Base-by-base conservation (phyloP, 1,140 invertebrate species). In the Pseudomyrmex sp. region DNA sequence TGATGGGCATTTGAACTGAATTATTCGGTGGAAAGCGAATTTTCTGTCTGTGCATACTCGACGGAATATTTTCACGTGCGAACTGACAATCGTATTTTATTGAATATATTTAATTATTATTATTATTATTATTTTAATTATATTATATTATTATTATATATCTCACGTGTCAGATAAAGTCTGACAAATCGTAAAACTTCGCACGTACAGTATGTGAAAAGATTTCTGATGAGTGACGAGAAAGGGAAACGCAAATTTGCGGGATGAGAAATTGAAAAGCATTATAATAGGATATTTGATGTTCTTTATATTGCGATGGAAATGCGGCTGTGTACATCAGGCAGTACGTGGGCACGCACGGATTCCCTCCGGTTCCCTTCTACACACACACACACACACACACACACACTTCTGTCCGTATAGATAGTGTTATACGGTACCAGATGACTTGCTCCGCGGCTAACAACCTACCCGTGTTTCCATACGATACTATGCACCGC, bases 1-100 rank as follows among this genome's bases (percentile, higher is more conserved):
- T 72, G 54, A 85, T 87, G 35, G 83, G 23, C 70, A 72, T 76
- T 88, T 85, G 66, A 83, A 85, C 83, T 79, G 66, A 52, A 65
- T 61, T 56, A 72, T 85, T 85, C 63, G 63, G 13, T 35, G 18
- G 23, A 20, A 48, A 23, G 69, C 35, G 46, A 66, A 35, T 48
- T 68, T 68, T 5, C 48, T 15, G 56, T 44, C 46, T 62, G 48
- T 23, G 46, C 59, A 23, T 68, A 68, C 54, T 59, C 3, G 26
- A 77, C 48, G 8, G 23, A 15, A 20, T 18, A 18, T 20, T 23
- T 75, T 77, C 61, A 12, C 23, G 15, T 44, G 0, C 35, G 9
- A 18, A 13, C 0, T 12, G 12, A 35, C 35, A 35, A 35, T 2
- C 35, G 35, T 35, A 35, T 35, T 35, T 35, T 35, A 35, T 35